Conservation (phyloP, 2,797 vertebrate genomes). For the Sebastes reedi region DNA sequence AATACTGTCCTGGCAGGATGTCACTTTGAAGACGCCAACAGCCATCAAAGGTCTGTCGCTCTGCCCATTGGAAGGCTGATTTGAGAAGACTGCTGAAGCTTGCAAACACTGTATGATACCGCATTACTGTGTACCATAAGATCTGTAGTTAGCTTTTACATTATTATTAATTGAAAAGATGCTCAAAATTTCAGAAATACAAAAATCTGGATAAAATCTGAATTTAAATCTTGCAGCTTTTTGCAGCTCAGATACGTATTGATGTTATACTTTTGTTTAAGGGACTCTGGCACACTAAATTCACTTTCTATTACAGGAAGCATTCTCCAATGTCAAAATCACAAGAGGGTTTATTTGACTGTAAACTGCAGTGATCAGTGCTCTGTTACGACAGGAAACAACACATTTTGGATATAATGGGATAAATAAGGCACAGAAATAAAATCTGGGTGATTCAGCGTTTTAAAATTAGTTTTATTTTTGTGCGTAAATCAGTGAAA, state of each 20-base stretch:
- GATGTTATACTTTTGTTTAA: neutral
- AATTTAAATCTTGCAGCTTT: neutral
- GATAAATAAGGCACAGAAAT: neutral
- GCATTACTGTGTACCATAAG: neutral
- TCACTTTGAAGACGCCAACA: conserved; percentile 51
- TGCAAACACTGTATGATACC: neutral
- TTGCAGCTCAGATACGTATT: neutral
- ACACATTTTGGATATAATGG: neutral
- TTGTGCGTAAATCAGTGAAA: neutral
- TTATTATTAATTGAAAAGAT: neutral
- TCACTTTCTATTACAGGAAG: neutral
- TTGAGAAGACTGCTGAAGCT: neutral
- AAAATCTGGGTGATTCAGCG: neutral
- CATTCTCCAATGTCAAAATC: neutral
- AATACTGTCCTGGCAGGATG: conserved; percentile 50
- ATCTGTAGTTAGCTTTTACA: neutral
- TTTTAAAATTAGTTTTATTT: neutral
- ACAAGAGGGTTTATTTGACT: neutral
- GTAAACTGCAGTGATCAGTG: neutral
- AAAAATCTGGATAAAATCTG: neutral
- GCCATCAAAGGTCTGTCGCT: conserved; percentile 16
- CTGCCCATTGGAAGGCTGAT: neutral
- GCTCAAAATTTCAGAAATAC: neutral
- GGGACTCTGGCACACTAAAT: neutral
- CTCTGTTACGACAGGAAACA: neutral